Conservation (phyloP, 2,113 vertebrate genomes). For the Phalacrocorax aristotelis region DNA sequence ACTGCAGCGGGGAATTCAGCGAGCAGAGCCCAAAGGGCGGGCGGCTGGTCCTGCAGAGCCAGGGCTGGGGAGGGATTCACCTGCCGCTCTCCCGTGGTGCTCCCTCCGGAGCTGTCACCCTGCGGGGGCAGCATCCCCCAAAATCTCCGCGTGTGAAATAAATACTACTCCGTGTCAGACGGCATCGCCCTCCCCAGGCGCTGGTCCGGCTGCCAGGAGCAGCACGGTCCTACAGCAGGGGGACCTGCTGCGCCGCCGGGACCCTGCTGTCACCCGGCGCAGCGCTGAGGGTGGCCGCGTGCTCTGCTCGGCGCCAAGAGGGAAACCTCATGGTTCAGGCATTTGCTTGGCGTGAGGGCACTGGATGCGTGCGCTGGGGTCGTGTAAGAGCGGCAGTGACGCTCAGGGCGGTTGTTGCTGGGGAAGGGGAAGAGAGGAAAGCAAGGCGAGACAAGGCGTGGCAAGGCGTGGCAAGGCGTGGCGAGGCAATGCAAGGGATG, state of each 20-base stretch:
- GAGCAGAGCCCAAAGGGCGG: neutral
- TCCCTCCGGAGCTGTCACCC: neutral
- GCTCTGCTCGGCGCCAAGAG: neutral
- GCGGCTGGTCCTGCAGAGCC: neutral
- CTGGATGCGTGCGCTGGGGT: fast-evolving
- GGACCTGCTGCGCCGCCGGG: neutral
- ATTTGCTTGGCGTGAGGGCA: too few species aligned
- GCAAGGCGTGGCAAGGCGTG: neutral
- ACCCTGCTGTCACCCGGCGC: too few species aligned
- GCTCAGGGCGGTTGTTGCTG: too few species aligned
- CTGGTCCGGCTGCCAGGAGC: neutral
- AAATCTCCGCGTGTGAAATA: neutral
- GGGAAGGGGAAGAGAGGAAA: neutral
- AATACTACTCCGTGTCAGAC: neutral
- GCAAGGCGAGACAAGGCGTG: neutral
- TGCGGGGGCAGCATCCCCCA: neutral
- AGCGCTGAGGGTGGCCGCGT: neutral
- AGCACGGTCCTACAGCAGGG: neutral
- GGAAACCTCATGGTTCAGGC: neutral
- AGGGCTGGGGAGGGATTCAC: neutral
- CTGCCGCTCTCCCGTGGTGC: neutral
- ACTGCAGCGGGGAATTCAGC: neutral
- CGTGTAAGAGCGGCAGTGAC: neutral
- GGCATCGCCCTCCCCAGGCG: neutral
- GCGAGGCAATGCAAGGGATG: neutral